A percentile compares a stretch with the other conserved stretches of the same genome.
These are phyloP conservation scores for Brachycybe producta DNA, from an alignment of 2,888 invertebrate genomes.

Conservation along the genomic window DNA sequence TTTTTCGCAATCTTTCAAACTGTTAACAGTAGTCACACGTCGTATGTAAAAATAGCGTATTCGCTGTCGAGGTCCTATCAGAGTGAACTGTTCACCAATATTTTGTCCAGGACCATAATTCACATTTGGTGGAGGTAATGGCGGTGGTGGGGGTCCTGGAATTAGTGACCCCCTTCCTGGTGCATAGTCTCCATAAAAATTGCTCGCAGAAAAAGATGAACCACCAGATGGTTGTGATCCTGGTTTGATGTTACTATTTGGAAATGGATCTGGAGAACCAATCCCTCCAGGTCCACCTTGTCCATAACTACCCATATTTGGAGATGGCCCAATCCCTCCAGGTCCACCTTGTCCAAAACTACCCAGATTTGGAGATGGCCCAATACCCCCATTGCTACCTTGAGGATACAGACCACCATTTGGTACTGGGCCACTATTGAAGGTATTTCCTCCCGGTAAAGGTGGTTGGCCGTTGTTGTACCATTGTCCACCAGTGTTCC, in stretches of 20 bases:
- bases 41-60: constrained; percentile 65
- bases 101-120: constrained; percentile 10
- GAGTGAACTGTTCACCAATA: constrained; percentile 20
- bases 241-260: too few relatives aligned
- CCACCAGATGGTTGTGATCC: too few relatives aligned
- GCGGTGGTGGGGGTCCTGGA: constrained; percentile 8
- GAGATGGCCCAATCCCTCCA: neutral
- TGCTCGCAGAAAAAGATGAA: constrained; percentile 11
- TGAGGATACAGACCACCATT: too few relatives aligned
- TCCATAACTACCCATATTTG: constrained; percentile 11
- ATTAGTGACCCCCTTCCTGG: constrained; percentile 14
- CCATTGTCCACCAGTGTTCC: constrained; percentile 15
- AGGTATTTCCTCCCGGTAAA: neutral
- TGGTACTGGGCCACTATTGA: too few relatives aligned
- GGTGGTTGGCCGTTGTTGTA: constrained; percentile 1
- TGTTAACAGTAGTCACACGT: constrained; percentile 55
- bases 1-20: constrained; percentile 65
- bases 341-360: neutral
- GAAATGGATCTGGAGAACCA: neutral
- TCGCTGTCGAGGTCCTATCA: constrained; percentile 58
- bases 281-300: constrained; percentile 15
- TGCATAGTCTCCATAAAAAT: constrained; percentile 17
- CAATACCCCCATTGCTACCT: too few relatives aligned
- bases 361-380: too few relatives aligned
- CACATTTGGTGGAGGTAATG: constrained; percentile 16